These are phyloP conservation scores for Lapara coniferarum DNA, from an alignment of 2,888 invertebrate species.

Conservation along the genomic window DNA sequence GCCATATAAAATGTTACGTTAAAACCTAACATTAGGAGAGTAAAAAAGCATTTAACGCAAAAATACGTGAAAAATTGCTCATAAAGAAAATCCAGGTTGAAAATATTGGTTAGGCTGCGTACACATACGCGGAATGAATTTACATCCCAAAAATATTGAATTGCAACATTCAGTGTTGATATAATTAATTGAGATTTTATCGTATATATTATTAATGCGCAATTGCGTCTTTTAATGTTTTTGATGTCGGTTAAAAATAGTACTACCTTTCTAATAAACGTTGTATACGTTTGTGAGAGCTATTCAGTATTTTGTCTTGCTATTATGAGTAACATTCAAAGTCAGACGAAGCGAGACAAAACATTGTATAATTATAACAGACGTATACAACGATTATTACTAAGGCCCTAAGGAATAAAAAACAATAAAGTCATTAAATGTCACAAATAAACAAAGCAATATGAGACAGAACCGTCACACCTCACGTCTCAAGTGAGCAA, in stretches of 20 bases:
- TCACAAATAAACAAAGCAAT: neutral
- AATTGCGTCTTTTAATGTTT: too few species aligned
- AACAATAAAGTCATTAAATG: neutral
- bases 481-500: slow-evolving; percentile 17
- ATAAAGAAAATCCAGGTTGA: slow-evolving; percentile 24
- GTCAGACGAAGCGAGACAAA: too few species aligned
- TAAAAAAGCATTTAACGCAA: slow-evolving; percentile 24
- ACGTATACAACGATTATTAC: neutral
- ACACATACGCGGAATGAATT: neutral
- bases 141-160: neutral
- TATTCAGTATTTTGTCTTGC: too few species aligned
- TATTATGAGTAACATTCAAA: too few species aligned
- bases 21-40: slow-evolving; percentile 3
- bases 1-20: neutral
- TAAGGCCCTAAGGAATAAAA: neutral
- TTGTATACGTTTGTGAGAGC: too few species aligned
- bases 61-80: slow-evolving; percentile 27
- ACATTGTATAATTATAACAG: too few species aligned
- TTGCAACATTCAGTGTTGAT: neutral
- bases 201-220: too few species aligned
- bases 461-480: neutral
- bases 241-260: too few species aligned
- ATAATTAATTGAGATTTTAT: too few species aligned
- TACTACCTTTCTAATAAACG: too few species aligned
- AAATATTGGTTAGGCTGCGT: slow-evolving; percentile 17